Evolutionary conservation across 2,888 invertebrate genomes (phyloP).

Genomic region (Callosobruchus maculatus): DNA sequence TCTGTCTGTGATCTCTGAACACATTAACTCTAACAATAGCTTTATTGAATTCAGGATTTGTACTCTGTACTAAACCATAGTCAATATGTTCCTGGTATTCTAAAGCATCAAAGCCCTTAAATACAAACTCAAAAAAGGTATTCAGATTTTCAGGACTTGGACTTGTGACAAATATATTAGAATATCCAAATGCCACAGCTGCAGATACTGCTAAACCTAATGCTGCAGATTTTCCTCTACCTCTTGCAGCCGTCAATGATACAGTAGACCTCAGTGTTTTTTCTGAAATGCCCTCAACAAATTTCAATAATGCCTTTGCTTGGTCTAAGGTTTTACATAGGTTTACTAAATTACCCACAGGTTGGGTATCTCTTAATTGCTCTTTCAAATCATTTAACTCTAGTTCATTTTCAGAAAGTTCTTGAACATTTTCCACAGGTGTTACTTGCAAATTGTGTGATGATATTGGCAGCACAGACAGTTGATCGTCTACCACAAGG

Average conservation of each 20-base stretch:
- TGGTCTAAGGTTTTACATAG: conserved; percentile 92
- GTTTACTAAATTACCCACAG: conserved; percentile 83
- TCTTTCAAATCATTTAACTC: conserved; percentile 75
- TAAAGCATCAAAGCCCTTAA: conserved; percentile 92
- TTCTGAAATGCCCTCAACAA: conserved; percentile 93
- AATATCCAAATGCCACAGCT: conserved; percentile 74
- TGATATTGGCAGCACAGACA: conserved; percentile 88
- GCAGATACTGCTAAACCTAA: conserved; percentile 89
- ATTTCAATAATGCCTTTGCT: conserved; percentile 86
- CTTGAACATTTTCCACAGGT: conserved; percentile 58
- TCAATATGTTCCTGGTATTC: conserved; percentile 95
- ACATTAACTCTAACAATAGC: conserved; percentile 92
- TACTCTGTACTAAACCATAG: conserved; percentile 90
- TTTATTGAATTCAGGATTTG: conserved; percentile 94
- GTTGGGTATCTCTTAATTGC: conserved; percentile 85
- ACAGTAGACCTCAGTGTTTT: conserved; percentile 86
- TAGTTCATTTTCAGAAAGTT: conserved; percentile 52
- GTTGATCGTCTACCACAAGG: conserved; percentile 90
- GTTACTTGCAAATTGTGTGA: conserved; percentile 81
- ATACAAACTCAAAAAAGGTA: conserved; percentile 94
- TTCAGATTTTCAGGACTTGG: conserved; percentile 98
- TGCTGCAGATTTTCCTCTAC: conserved; percentile 97
- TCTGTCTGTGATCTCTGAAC: conserved; percentile 86
- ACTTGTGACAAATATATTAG: conserved; percentile 95
- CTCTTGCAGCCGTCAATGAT: conserved; percentile 92